Evolutionary conservation across 92 coral and sea anemone species (phyloP), one percentile per base, ranked within the genome.

Genomic region (Heliopora coerulea): DNA sequence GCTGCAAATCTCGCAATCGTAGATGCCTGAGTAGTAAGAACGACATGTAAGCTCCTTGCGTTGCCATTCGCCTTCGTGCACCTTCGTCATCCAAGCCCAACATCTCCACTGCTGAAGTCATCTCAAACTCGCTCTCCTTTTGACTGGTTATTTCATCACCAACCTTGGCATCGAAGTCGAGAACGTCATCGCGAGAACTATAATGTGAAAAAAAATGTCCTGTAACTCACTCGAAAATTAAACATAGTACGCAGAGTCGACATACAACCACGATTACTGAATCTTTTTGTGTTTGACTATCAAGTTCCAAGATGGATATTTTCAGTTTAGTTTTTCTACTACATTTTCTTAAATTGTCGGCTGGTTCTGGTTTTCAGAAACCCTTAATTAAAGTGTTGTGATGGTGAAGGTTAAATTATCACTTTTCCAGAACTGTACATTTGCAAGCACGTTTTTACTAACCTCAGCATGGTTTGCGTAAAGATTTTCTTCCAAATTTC

Each of bases 401-500:
- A n/a, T n/a, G n/a, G n/a, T n/a, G n/a, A n/a, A n/a, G n/a, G n/a
- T n/a, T n/a, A n/a, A n/a, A n/a, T n/a, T n/a, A n/a, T n/a, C n/a
- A n/a, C n/a, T 37, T 37, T 37, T 37, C 42, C n/a, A n/a, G n/a
- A n/a, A n/a, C n/a, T n/a, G n/a, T 37, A 5, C 12, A 40, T 34
- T 46, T 70, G 21, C n/a, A n/a, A n/a, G n/a, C n/a, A n/a, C n/a
- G n/a, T n/a, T n/a, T n/a, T 62, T 10, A 56, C 66, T 39, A 59
- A 91, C 97, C 97, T 91, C 23, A 90, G 74, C 20, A 91, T 82
- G 20, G 96, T 85, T 25, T 90, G 91, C 56, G 88, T 82, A 70
- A 93, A 93, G 10, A 93, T 93, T 58, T 90, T 91, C 79, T 90
- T 90, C 98, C 98, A 93, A 13, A 93, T 97, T 1, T 91, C 91